Percentiles rank a stretch among this genome's conserved stretches.
Conservation (phyloP, 2,113 vertebrate genomes). For the Mormyrus iriodes region DNA sequence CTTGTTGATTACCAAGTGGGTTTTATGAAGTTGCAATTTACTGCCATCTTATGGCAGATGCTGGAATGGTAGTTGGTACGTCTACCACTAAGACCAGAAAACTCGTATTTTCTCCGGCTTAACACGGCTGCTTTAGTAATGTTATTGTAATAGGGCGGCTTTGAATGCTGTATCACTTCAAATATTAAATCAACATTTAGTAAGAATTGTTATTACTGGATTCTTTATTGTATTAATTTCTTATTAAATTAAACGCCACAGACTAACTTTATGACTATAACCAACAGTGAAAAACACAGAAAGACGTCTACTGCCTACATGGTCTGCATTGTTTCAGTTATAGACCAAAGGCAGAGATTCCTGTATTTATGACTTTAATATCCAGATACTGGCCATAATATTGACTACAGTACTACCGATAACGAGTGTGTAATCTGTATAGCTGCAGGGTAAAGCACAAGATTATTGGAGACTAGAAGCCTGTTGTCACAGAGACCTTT, state of each 20-base stretch:
- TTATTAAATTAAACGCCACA: not conserved
- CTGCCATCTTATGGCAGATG: slow-evolving; percentile 42
- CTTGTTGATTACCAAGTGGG: not conserved
- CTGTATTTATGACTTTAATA: not conserved
- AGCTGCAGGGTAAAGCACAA: not conserved
- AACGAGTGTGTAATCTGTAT: not conserved
- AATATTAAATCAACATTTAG: not conserved
- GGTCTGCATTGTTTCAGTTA: not conserved
- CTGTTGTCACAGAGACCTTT: not conserved
- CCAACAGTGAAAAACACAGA: not conserved
- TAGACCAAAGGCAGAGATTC: not conserved
- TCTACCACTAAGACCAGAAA: not conserved
- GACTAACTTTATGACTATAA: not conserved
- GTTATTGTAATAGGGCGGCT: not conserved
- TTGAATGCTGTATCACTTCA: no score
- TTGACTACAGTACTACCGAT: not conserved
- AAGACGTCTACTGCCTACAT: not conserved
- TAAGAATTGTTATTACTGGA: not conserved
- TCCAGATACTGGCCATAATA: not conserved
- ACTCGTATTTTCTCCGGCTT: not conserved
- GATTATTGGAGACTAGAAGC: not conserved
- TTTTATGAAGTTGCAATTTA: slow-evolving; percentile 22
- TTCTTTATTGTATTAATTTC: not conserved
- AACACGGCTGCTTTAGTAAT: not conserved
- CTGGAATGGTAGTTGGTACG: not conserved